Conservation (phyloP, 2,113 vertebrate genomes). For the Erinaceus europaeus region DNA sequence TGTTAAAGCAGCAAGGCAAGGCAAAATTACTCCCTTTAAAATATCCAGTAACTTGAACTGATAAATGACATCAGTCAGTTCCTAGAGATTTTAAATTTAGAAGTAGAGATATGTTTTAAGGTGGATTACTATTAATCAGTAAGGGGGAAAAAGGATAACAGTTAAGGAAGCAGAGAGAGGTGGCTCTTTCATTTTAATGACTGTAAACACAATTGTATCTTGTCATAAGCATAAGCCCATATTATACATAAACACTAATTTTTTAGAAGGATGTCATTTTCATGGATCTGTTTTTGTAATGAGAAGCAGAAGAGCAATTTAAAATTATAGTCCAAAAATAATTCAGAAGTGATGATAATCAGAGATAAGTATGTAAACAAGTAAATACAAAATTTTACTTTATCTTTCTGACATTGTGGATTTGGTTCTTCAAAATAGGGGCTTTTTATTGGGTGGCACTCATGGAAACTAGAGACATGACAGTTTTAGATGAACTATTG, state of each 20-base stretch:
- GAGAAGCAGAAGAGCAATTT: not conserved
- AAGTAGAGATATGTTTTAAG: not conserved
- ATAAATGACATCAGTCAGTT: not conserved
- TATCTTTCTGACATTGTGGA: not conserved
- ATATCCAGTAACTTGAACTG: fast-evolving
- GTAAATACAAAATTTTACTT: not conserved
- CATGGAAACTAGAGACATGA: not conserved
- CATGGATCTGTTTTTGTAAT: not conserved
- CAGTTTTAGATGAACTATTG: not conserved
- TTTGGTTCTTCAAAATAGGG: not conserved
- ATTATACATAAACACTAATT: not conserved
- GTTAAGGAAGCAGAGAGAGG: not conserved
- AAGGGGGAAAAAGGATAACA: not conserved
- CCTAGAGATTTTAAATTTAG: not conserved
- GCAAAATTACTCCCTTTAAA: not conserved
- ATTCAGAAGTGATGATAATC: not conserved
- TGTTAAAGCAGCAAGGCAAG: not conserved
- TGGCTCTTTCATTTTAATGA: not conserved
- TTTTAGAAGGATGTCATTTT: not conserved
- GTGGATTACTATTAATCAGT: not conserved
- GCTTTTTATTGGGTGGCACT: not conserved
- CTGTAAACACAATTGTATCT: not conserved
- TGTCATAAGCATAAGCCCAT: not conserved
- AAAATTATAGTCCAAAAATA: not conserved
- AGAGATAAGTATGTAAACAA: not conserved